phyloP scores from a whole-genome alignment of 2,888 invertebrate species.

The Agonopterix heracliana region DNA sequence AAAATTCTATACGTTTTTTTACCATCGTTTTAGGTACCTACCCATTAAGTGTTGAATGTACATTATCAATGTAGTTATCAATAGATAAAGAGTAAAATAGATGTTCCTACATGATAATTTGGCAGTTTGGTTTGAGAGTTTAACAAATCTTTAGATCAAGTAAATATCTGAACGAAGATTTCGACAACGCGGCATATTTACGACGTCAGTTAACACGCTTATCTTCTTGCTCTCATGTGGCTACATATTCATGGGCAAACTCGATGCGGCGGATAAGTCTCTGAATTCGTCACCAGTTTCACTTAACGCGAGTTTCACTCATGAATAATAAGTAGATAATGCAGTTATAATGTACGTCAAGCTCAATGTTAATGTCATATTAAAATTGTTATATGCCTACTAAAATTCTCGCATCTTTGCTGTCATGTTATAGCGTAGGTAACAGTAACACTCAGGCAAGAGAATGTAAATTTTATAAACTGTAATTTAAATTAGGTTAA shows the following conservation, averaged over 20 bases:
- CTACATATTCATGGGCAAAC: conserved; percentile 60
- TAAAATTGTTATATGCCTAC: conserved; percentile 38
- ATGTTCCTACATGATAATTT: no score
- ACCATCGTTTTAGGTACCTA: no score
- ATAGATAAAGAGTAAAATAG: no score
- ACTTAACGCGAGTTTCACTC: conserved; percentile 49
- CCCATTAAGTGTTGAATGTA: no score
- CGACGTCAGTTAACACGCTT: conserved; percentile 21
- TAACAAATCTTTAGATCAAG: no score
- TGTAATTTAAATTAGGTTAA: conserved; percentile 6
- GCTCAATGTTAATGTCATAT: conserved; percentile 42
- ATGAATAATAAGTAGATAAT: conserved; percentile 69
- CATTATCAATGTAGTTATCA: no score
- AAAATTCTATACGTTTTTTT: no score
- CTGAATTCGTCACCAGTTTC: conserved; percentile 52
- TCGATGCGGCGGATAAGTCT: conserved; percentile 47
- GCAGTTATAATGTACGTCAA: conserved; percentile 58
- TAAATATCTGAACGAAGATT: background rate
- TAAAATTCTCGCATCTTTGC: conserved; percentile 34
- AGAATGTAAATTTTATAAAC: conserved; percentile 24
- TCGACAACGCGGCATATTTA: conserved; percentile 6
- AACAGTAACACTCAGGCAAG: conserved; percentile 12
- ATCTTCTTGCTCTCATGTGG: conserved; percentile 35
- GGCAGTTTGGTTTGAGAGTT: no score
- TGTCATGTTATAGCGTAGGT: conserved; percentile 16